phyloP scores from a whole-genome alignment of 2,113 vertebrate species.

The Daphoenositta chrysoptera region DNA sequence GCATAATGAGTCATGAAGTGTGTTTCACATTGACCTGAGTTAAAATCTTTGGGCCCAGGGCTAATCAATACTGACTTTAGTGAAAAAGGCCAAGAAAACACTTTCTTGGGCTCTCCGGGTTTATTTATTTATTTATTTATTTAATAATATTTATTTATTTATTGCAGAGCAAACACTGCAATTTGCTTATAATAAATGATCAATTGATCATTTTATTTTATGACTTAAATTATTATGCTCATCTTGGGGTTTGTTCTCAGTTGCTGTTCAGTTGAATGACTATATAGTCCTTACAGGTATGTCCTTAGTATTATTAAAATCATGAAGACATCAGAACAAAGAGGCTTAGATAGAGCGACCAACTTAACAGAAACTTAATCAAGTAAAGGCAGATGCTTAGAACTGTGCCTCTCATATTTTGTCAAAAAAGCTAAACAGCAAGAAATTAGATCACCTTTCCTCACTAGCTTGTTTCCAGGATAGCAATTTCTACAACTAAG shows the following conservation, averaged over 20 bases:
- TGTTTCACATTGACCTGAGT: not conserved
- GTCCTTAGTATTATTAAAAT: not conserved
- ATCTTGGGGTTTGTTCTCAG: not conserved
- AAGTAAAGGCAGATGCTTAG: not conserved
- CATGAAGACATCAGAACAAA: not conserved
- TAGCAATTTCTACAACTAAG: not conserved
- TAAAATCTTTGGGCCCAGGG: not conserved
- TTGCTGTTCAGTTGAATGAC: not conserved
- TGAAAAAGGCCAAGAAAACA: not conserved
- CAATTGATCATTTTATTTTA: not conserved
- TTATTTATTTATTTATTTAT: not conserved
- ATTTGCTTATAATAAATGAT: not conserved
- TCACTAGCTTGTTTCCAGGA: constrained; percentile 16
- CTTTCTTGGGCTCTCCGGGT: not conserved
- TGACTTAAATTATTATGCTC: not conserved
- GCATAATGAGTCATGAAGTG: not conserved
- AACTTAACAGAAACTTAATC: not conserved
- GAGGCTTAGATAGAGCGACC: not conserved
- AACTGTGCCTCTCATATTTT: not conserved
- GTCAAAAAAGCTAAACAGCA: not conserved
- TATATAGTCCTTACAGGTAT: not conserved
- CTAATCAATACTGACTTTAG: not conserved
- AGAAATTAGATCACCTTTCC: not conserved
- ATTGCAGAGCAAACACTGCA: not conserved
- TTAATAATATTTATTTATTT: too few relatives aligned